Conservation (phyloP, 2,888 invertebrate species). For the Mayetiola destructor region DNA sequence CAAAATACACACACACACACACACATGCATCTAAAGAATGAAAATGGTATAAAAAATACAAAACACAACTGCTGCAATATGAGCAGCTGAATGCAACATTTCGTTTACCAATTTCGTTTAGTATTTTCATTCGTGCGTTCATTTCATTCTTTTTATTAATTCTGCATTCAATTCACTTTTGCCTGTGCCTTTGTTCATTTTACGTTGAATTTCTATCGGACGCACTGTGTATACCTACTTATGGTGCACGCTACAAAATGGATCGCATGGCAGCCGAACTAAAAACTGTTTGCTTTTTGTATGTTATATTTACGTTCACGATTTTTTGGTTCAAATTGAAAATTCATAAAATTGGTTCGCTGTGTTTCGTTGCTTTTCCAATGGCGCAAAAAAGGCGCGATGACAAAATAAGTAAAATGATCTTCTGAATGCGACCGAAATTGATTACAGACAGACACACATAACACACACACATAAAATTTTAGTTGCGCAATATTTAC, state of each 20-base stretch:
- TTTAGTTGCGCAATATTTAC: not conserved
- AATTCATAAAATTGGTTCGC: no score
- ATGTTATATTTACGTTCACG: no score
- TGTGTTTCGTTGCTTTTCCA: no score
- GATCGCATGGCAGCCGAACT: not conserved
- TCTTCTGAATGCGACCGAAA: not conserved
- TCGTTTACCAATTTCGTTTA: not conserved
- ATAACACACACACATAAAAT: not conserved
- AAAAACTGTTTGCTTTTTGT: no score
- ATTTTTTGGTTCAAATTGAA: no score
- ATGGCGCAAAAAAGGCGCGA: not conserved
- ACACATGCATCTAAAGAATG: not conserved
- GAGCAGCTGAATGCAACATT: not conserved
- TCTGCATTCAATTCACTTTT: not conserved
- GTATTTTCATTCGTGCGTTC: not conserved
- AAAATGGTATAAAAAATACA: no score
- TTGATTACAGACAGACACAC: not conserved
- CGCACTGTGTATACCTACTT: not conserved
- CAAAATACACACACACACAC: not conserved
- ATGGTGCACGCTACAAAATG: not conserved
- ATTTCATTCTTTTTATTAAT: not conserved
- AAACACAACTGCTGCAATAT: not conserved
- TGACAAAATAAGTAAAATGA: no score
- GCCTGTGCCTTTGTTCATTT: not conserved
- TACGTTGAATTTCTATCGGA: not conserved